Conservation (phyloP, 2,113 vertebrate genomes). For the Notiomystis cincta region DNA sequence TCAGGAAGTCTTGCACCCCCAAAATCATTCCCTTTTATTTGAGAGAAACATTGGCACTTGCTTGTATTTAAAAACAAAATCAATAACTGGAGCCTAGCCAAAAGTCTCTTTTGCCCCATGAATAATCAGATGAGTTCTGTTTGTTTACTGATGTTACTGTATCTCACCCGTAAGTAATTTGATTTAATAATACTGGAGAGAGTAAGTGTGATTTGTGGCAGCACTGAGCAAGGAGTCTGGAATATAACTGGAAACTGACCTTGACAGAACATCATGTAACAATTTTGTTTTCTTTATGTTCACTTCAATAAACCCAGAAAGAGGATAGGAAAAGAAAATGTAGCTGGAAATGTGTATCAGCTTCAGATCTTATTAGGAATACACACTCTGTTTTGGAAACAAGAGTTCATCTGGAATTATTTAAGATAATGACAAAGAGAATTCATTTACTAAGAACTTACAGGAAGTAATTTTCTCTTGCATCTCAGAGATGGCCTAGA, state of each 20-base stretch:
- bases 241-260: not conserved
- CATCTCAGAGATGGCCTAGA: not conserved
- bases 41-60: not conserved
- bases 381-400: not conserved
- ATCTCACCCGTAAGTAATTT: conserved; percentile 41
- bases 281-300: not conserved
- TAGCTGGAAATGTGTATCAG: not conserved
- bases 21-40: not conserved
- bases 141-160: conserved; percentile 23
- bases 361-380: not conserved
- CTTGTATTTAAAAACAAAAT: not conserved
- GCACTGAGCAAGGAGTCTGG: not conserved
- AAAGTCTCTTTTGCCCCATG: not conserved
- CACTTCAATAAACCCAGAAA: not conserved
- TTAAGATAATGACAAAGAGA: not conserved
- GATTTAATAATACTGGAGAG: conserved; percentile 36
- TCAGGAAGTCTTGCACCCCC: not conserved
- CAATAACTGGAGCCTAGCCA: not conserved
- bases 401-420: not conserved
- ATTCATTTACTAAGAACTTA: not conserved
- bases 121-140: not conserved
- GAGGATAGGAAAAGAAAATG: not conserved
- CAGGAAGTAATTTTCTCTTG: not conserved
- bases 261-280: not conserved
- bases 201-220: not conserved